Evolutionary conservation across 2,888 invertebrate genomes (phyloP), one percentile per base, ranked within the genome.

Genomic region (Volucella zonaria): DNA sequence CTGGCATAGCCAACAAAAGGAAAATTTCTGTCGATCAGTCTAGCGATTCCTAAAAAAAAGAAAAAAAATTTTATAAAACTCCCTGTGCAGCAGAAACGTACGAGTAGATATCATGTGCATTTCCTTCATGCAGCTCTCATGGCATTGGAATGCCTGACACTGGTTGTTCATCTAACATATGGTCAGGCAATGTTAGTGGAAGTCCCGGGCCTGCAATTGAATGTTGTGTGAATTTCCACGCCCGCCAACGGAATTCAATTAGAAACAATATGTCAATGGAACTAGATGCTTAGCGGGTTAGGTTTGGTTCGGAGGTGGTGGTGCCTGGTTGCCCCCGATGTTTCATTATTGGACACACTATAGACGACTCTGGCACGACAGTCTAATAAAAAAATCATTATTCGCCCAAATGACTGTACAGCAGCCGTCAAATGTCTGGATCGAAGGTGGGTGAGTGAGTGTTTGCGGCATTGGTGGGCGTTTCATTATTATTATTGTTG

Each of bases 161-260:
- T 51, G 14, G 62, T 49, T 73, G 59, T 40, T 47, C 74, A 54
- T 68, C 12, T 18, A 52, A 38, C 78, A 74, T 64, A 58, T 74
- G 64, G 61, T 78, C 78, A 49, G 68, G 18, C 47, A 67, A 76
- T 67, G 80, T 85, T 62, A 49, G 51, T 76, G 61, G 83, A 85
- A 85, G 71, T 85, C 71, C 73, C 67, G 62, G 61, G 61, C 64
- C 58, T 61, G 61, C 52, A 77, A 77, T 45, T 81, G 80, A 81
- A 81, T 80, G 85, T 58, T 81, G 80, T 77, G 85, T 71, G 80
- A 85, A 77, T 64, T 85, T 85, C 62, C 85, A 85, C 85, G 81
- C 85, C 85, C 77, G 80, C 85, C 77, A 85, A 85, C 73, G 85
- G 85, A 85, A 85, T 85, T 85, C 80, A 85, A 85, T 81, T 81